Evolutionary conservation across 2,113 vertebrate genomes (phyloP), one percentile per base, ranked within the genome.

Genomic region (Odontesthes bonariensis): DNA sequence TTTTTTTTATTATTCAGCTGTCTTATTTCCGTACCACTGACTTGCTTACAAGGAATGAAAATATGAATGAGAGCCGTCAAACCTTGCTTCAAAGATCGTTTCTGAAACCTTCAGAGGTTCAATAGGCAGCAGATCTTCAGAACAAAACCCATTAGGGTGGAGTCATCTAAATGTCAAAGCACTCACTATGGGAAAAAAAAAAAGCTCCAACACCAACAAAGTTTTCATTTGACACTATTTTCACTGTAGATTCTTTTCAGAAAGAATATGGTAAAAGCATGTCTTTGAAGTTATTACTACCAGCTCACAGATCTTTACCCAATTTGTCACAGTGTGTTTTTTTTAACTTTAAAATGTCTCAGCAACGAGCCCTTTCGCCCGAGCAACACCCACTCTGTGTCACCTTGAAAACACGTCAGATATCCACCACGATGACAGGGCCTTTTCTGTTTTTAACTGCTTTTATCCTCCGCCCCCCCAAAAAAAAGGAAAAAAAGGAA

Each of bases 1-100:
- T 66, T 82, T 51, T 79, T 59, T 70, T 5, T 75, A 60, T 83
- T 76, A 85, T 88, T 85, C 82, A 81, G 71, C 23, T 75, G 84
- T 85, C 84, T 83, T 27, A 88, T 85, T 88, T 82, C 75, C 73
- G 88, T 84, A 74, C 83, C 72, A 87, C 81, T 88, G 13, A 8
- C 59, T 57, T 51, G 33, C 66, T 78, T 84, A 88, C 73, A 68
- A 84, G 73, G 51, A 44, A 77, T 75, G 57, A 63, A 58, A 88
- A 67, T 14, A 27, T 61, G 54, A 85, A 79, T 60, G 51, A 85
- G 77, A 84, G 68, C 31, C 58, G 52, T 83, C 65, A 81, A 78
- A 80, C 46, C 67, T 55, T 89, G 69, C 73, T 85, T 77, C 65
- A 35, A 69, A 80, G 71, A 72, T 81, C 11, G 9, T 8, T 54